Conservation (phyloP, 2,888 invertebrate species). For the Calephelis perditalis region DNA sequence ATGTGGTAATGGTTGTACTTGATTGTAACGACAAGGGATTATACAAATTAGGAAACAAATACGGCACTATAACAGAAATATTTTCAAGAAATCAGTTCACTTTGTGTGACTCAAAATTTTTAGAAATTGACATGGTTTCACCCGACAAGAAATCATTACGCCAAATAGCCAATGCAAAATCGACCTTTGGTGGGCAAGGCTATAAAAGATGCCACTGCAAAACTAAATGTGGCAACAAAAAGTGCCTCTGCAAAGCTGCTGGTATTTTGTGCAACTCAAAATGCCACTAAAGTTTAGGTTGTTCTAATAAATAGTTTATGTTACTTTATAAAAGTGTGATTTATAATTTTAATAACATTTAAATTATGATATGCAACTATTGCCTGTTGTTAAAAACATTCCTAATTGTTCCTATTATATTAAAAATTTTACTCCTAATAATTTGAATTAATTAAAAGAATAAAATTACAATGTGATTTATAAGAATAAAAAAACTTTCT, state of each 20-base stretch:
- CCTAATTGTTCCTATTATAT: slow-evolving; percentile 12
- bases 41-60: slow-evolving; percentile 11
- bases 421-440: slow-evolving; percentile 12
- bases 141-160: slow-evolving; percentile 16
- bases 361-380: slow-evolving; percentile 13
- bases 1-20: slow-evolving; percentile 14
- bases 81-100: slow-evolving; percentile 20
- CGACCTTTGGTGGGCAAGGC: slow-evolving; percentile 26
- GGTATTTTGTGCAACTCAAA: slow-evolving; percentile 16
- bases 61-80: slow-evolving; percentile 8
- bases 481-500: background rate
- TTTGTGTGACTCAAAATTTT: slow-evolving; percentile 1
- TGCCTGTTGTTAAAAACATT: background rate
- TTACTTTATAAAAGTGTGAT: background rate
- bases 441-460: slow-evolving; percentile 10
- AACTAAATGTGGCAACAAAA: slow-evolving; percentile 23
- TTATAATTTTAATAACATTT: slow-evolving; percentile 10
- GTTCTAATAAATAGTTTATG: slow-evolving; percentile 9
- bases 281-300: slow-evolving; percentile 14
- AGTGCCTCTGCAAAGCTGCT: slow-evolving; percentile 18
- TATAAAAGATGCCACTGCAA: slow-evolving; percentile 27
- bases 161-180: slow-evolving; percentile 27
- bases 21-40: slow-evolving; percentile 9
- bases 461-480: background rate
- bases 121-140: slow-evolving; percentile 17